These are phyloP conservation scores for Lasiurus borealis DNA, from an alignment of 2,113 vertebrate species.

Conservation along the genomic window DNA sequence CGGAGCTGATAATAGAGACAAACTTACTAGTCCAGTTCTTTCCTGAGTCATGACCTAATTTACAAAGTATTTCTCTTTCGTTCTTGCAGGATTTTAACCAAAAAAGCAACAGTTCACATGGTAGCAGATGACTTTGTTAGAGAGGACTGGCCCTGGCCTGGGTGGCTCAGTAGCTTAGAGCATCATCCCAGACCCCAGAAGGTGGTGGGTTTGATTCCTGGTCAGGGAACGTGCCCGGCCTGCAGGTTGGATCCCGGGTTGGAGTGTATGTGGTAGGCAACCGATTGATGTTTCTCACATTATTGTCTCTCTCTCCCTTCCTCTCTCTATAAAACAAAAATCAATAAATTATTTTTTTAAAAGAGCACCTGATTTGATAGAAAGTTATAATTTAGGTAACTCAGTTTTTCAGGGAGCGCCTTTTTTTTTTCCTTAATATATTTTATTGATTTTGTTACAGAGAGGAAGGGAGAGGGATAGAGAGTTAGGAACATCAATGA, in stretches of 20 bases:
- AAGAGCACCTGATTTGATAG: neutral
- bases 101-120: neutral
- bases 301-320: neutral
- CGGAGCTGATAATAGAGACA: constrained; percentile 59
- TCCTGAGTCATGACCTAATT: constrained; percentile 59
- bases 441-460: too few species aligned
- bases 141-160: neutral
- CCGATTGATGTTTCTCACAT: neutral
- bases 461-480: too few species aligned
- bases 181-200: neutral
- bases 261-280: neutral
- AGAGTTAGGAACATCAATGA: too few species aligned
- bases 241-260: neutral
- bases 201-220: neutral
- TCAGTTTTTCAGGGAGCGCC: neutral
- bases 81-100: constrained; percentile 53
- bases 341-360: neutral
- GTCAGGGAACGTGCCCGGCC: neutral
- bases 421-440: neutral
- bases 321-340: neutral
- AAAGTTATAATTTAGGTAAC: constrained; percentile 28
- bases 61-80: constrained; percentile 58
- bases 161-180: neutral
- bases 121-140: constrained; percentile 38
- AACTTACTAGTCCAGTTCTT: constrained; percentile 42